These are phyloP conservation scores for Zaprionus ghesquierei DNA, from an alignment of 1,140 invertebrate species.

Conservation along the genomic window DNA sequence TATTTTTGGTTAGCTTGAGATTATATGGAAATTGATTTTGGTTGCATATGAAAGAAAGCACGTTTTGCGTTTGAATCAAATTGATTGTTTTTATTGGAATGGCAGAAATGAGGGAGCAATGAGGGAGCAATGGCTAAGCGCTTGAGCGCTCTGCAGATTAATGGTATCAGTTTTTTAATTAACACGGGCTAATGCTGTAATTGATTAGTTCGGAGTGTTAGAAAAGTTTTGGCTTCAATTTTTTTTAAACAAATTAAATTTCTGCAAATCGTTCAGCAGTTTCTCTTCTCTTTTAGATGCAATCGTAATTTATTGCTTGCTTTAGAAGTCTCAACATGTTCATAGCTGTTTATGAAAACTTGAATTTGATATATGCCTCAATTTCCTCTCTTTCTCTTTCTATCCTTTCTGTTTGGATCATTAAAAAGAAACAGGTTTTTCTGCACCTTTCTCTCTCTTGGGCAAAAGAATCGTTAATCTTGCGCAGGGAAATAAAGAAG, in stretches of 20 bases:
- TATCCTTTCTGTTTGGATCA: neutral
- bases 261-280: too few relatives aligned
- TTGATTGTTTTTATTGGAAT: neutral
- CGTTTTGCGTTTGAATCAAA: neutral
- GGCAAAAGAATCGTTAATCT: slow-evolving; percentile 29
- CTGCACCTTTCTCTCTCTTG: slow-evolving; percentile 1
- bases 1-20: slow-evolving; percentile 22
- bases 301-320: slow-evolving; percentile 2
- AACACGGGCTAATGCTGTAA: neutral
- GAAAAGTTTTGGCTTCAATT: too few relatives aligned
- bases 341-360: slow-evolving; percentile 4
- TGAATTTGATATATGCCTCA: slow-evolving; percentile 14
- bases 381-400: neutral
- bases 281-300: neutral
- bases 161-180: neutral
- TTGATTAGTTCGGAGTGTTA: neutral
- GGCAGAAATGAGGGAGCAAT: neutral
- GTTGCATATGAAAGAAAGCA: slow-evolving; percentile 6
- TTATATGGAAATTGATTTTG: slow-evolving; percentile 20
- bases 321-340: neutral
- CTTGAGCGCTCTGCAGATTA: neutral
- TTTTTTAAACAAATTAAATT: too few relatives aligned
- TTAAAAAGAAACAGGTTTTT: neutral
- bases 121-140: neutral
- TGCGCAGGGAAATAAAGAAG: neutral